Evolutionary conservation across 2,888 invertebrate species (phyloP).

Genomic region (Herminia tarsipennalis): DNA sequence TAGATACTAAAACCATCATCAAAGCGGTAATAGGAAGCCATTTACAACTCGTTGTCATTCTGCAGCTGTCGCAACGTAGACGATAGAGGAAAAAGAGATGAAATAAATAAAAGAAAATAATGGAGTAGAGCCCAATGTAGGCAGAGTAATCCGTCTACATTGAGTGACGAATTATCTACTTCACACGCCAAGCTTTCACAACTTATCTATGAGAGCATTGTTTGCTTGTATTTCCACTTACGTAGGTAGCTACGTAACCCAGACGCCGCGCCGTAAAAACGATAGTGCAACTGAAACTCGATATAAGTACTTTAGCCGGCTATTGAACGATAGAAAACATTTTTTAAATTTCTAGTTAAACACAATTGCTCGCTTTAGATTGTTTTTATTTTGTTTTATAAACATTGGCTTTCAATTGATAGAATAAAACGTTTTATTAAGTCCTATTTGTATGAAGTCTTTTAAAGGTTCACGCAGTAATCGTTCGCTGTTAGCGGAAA

Average conservation of each 20-base stretch:
- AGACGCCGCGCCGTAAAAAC: conserved; percentile 24
- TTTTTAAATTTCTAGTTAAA: conserved; percentile 1
- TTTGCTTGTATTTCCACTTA: conserved; percentile 35
- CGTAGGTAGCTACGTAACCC: conserved; percentile 38
- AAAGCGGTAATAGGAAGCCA: not conserved
- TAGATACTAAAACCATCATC: not conserved
- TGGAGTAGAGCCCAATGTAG: conserved; percentile 35
- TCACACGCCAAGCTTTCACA: conserved; percentile 40
- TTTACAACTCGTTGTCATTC: conserved; percentile 20
- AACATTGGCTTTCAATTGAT: too few species aligned
- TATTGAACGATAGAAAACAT: conserved; percentile 13
- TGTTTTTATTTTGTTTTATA: not conserved
- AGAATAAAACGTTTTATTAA: too few species aligned
- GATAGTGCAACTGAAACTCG: conserved; percentile 37
- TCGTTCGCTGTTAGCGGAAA: too few species aligned
- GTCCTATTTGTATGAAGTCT: too few species aligned
- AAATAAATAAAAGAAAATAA: conserved; percentile 46
- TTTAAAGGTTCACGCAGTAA: too few species aligned
- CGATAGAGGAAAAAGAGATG: conserved; percentile 29
- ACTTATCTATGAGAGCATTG: conserved; percentile 46
- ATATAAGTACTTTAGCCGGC: conserved; percentile 16
- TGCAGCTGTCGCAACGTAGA: conserved; percentile 19
- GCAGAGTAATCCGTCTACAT: conserved; percentile 53
- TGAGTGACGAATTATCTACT: conserved; percentile 57
- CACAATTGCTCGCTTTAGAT: not conserved